Conservation (phyloP, 2,797 vertebrate genomes). For the Melanotaenia parkinsoni region DNA sequence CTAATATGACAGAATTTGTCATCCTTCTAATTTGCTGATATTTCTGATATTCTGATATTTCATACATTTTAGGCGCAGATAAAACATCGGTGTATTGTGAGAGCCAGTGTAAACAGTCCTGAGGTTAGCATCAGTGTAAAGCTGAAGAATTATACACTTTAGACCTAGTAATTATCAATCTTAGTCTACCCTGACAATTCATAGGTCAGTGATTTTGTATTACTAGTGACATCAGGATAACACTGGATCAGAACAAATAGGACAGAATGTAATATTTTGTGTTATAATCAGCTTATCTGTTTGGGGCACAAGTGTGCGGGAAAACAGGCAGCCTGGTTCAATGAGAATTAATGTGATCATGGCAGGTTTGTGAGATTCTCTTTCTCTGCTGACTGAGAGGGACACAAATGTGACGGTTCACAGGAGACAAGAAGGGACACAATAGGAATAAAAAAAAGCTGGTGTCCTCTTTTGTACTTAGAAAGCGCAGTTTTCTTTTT, state of each 20-base stretch:
- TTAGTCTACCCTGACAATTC: conserved; percentile 68
- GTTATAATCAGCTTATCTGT: conserved; percentile 80
- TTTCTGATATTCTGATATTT: conserved; percentile 19
- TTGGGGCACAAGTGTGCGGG: conserved; percentile 71
- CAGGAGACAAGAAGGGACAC: neutral
- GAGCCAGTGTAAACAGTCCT: conserved; percentile 12
- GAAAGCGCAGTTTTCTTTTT: neutral
- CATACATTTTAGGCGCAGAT: conserved; percentile 28
- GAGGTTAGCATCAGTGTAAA: conserved; percentile 20
- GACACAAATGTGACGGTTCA: conserved; percentile 50
- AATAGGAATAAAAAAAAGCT: neutral
- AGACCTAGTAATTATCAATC: conserved; percentile 64
- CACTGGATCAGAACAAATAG: conserved; percentile 78
- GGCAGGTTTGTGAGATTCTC: conserved; percentile 63
- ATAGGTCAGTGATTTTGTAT: conserved; percentile 70
- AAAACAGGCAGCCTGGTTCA: conserved; percentile 65
- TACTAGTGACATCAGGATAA: conserved; percentile 67
- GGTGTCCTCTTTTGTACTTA: conserved; percentile 14
- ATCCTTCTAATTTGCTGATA: conserved; percentile 15
- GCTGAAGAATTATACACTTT: conserved; percentile 25
- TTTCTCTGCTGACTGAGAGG: conserved; percentile 43
- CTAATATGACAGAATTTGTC: conserved; percentile 10
- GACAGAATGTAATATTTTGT: conserved; percentile 79
- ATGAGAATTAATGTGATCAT: conserved; percentile 74
- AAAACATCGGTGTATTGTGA: conserved; percentile 23